Evolutionary conservation across 2,113 vertebrate species (phyloP).

Genomic region (Clarias macrocephalus): DNA sequence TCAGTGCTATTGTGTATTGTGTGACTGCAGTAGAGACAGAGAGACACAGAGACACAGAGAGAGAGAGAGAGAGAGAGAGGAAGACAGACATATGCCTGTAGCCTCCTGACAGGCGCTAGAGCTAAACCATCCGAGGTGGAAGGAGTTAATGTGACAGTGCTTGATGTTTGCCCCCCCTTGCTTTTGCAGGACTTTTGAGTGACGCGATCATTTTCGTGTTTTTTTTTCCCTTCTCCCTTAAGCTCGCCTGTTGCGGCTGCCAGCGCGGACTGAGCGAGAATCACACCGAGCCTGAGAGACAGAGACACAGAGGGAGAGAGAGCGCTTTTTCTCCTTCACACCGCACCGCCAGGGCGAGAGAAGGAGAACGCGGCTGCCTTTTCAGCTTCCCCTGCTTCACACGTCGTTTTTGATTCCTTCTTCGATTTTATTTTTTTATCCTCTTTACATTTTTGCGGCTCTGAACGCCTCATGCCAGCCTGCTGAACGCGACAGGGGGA

Average conservation of each 20-base stretch:
- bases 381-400: constrained; percentile 37
- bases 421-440: constrained; percentile 47
- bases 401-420: constrained; percentile 15
- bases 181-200: constrained; percentile 82
- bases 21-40: constrained; percentile 56
- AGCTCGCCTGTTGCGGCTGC: constrained; percentile 90
- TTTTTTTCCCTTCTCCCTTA: constrained; percentile 73
- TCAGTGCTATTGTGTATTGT: constrained; percentile 48
- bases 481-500: constrained; percentile 65
- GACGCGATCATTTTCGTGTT: constrained; percentile 81
- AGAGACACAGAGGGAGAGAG: too few relatives aligned
- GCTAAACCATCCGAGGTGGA: constrained; percentile 70
- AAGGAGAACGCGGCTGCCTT: constrained; percentile 64
- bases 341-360: constrained; percentile 37
- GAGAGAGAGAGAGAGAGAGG: constrained; percentile 52
- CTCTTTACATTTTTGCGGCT: neutral
- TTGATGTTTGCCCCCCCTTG: constrained; percentile 71
- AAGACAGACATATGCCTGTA: constrained; percentile 69
- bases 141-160: constrained; percentile 79
- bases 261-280: constrained; percentile 70
- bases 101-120: constrained; percentile 69
- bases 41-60: constrained; percentile 33
- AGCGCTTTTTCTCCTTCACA: constrained; percentile 53
- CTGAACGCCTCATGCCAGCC: constrained; percentile 62
- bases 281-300: constrained; percentile 66